Evolutionary conservation across 2,797 vertebrate genomes (phyloP).

Genomic region (Pangasius sanitwongsei): DNA sequence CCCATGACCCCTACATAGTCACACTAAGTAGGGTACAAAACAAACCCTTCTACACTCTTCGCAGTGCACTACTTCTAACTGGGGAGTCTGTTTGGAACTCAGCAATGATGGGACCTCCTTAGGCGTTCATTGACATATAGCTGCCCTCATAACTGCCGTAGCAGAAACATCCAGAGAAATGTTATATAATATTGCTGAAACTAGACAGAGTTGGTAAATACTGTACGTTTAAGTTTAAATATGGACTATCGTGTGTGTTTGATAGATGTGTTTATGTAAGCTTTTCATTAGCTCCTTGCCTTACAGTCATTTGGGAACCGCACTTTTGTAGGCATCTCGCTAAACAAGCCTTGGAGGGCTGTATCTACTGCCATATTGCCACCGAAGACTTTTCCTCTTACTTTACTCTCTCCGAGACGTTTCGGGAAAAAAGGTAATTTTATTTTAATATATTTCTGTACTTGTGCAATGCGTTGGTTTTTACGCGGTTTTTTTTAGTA

Average conservation of each 20-base stretch:
- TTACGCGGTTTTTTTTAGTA: not conserved
- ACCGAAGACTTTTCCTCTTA: constrained; percentile 34
- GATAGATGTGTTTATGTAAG: not conserved
- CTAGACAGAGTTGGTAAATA: not conserved
- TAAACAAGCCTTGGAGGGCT: constrained; percentile 53
- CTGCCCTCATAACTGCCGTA: not conserved
- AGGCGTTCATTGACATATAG: not conserved
- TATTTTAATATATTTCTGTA: not conserved
- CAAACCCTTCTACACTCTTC: not conserved
- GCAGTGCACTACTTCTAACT: not conserved
- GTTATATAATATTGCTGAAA: not conserved
- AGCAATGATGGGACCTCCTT: not conserved
- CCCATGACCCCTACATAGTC: not conserved
- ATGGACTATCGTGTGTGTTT: not conserved
- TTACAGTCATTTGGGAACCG: not conserved
- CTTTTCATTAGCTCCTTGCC: not conserved
- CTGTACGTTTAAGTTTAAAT: not conserved
- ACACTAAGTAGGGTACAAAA: not conserved
- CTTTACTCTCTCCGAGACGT: not conserved
- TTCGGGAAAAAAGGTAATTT: not conserved
- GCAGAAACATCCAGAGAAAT: not conserved
- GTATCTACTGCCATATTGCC: constrained; percentile 65
- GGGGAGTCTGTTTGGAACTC: not conserved
- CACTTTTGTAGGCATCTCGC: constrained; percentile 44
- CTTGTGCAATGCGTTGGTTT: not conserved